phyloP scores from a whole-genome alignment of 2,797 vertebrate species.

The Triplophysa bombifrons region DNA sequence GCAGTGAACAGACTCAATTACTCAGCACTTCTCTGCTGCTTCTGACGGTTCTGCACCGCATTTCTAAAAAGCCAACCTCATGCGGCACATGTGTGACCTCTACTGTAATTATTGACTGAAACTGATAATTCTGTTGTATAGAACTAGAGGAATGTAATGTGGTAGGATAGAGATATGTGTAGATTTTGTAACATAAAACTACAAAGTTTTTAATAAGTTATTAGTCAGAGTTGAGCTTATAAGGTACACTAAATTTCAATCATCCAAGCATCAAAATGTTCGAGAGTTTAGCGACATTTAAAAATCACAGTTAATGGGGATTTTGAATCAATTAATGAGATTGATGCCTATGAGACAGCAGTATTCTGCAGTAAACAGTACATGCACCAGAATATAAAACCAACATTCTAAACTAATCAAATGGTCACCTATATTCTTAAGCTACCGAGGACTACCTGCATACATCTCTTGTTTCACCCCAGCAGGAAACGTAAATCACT shows the following conservation, averaged over 20 bases:
- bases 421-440: background rate
- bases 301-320: background rate
- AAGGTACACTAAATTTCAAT: background rate
- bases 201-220: too few species aligned
- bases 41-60: slow-evolving; percentile 24
- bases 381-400: slow-evolving; percentile 11
- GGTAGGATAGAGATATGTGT: background rate
- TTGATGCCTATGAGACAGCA: background rate
- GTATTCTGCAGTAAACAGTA: slow-evolving; percentile 10
- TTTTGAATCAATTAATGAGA: background rate
- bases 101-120: slow-evolving; percentile 46
- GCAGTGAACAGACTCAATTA: slow-evolving; percentile 52
- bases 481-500: background rate
- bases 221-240: slow-evolving; percentile 8
- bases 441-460: background rate
- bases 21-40: slow-evolving; percentile 51
- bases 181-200: background rate
- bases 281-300: background rate
- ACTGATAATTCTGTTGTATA: background rate
- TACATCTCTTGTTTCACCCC: background rate
- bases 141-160: too few species aligned
- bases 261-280: background rate
- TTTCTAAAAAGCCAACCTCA: slow-evolving; percentile 39
- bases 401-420: background rate
- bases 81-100: slow-evolving; percentile 47